These are phyloP conservation scores for Podotricha telesiphe DNA, from an alignment of 2,888 invertebrate species.

Conservation along the genomic window DNA sequence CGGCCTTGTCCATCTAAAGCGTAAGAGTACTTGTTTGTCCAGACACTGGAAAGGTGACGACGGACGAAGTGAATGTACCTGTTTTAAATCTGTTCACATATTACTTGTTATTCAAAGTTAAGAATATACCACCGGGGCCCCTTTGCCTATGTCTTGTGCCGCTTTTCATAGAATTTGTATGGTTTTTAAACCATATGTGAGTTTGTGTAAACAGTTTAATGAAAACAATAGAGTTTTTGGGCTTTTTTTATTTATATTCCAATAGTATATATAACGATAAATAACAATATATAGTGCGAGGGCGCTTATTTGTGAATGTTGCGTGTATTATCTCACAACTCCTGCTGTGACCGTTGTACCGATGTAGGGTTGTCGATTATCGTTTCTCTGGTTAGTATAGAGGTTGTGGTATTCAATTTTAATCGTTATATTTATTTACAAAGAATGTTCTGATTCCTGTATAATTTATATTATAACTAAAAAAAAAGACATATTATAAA, in stretches of 20 bases:
- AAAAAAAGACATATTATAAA: no score
- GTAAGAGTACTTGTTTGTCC: constrained; percentile 39
- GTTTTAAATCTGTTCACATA: constrained; percentile 30
- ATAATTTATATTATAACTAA: neutral
- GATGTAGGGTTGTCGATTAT: constrained; percentile 35
- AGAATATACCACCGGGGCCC: constrained; percentile 23
- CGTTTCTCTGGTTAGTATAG: neutral
- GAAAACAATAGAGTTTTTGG: neutral
- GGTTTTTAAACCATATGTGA: neutral
- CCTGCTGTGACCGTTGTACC: constrained; percentile 41
- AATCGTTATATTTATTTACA: neutral
- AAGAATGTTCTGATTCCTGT: no score
- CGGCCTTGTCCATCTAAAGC: constrained; percentile 36
- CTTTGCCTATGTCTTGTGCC: constrained; percentile 9
- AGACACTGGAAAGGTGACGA: constrained; percentile 35
- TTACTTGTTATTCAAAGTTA: constrained; percentile 33
- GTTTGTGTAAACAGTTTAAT: constrained; percentile 10
- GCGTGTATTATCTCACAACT: constrained; percentile 45
- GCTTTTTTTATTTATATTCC: neutral
- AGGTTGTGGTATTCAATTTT: neutral
- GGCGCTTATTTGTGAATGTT: constrained; percentile 43
- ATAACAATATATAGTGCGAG: constrained; percentile 32
- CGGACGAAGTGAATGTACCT: constrained; percentile 31
- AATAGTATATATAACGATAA: neutral
- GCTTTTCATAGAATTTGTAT: constrained; percentile 7